A percentile compares a stretch with the other conserved stretches of the same genome.
These are phyloP conservation scores for Drosophila demipolita DNA, from an alignment of 2,888 invertebrate genomes.

Conservation along the genomic window DNA sequence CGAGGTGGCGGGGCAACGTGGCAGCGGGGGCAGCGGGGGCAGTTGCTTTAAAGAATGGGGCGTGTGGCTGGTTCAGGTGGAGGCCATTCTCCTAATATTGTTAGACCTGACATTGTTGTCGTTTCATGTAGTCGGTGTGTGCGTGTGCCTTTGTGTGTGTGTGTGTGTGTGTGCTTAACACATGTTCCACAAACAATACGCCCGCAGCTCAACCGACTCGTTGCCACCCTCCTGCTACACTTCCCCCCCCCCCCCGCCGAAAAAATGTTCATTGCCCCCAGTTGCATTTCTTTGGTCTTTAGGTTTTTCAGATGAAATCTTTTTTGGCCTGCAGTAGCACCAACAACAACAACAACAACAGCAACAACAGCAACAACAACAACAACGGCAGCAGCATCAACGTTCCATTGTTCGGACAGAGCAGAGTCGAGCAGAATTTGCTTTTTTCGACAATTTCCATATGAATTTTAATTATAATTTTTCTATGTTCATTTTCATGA, in stretches of 20 bases:
- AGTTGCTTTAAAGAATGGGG: conserved; percentile 10
- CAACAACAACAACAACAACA: conserved; percentile 39
- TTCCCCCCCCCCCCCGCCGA: conserved; percentile 5
- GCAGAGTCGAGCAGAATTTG: conserved; percentile 21
- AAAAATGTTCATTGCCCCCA: conserved; percentile 42
- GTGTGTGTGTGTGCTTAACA: conserved; percentile 51
- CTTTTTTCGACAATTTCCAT: conserved; percentile 73
- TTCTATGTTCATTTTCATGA: conserved; percentile 81
- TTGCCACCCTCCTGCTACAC: neutral
- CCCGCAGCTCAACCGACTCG: conserved; percentile 65
- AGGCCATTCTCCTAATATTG: conserved; percentile 65
- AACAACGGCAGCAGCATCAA: conserved; percentile 22
- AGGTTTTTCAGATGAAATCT: conserved; percentile 72
- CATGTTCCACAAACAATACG: conserved; percentile 76
- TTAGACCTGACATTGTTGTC: conserved; percentile 76
- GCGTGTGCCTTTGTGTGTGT: conserved; percentile 8
- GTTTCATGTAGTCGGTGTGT: conserved; percentile 28
- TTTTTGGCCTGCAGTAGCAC: conserved; percentile 66
- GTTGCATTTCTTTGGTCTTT: conserved; percentile 79
- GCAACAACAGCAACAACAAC: conserved; percentile 34
- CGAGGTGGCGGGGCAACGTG: neutral
- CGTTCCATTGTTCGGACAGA: conserved; percentile 9
- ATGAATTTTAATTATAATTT: conserved; percentile 81
- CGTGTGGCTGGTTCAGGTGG: conserved; percentile 51
- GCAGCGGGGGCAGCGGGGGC: neutral